These are phyloP conservation scores for Nanorana parkeri DNA, from an alignment of 2,113 vertebrate species.

Conservation along the genomic window DNA sequence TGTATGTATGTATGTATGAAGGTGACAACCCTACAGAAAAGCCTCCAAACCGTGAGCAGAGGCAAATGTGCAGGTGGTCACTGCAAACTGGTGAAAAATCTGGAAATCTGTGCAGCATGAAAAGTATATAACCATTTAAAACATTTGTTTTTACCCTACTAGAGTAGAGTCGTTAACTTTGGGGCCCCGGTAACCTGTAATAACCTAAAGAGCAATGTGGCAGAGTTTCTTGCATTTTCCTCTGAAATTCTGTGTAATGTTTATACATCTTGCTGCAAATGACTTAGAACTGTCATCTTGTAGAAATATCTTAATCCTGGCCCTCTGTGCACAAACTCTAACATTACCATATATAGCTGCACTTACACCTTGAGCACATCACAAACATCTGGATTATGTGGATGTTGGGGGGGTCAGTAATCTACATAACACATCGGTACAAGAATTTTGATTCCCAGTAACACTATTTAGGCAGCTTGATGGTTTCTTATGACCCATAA, in stretches of 20 bases:
- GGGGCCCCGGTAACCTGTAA: neutral
- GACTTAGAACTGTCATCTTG: slow-evolving; percentile 21
- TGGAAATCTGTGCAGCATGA: too few species aligned
- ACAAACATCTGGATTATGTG: slow-evolving; percentile 16
- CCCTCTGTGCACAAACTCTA: slow-evolving; percentile 15
- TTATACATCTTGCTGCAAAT: slow-evolving; percentile 25
- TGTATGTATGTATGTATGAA: too few species aligned
- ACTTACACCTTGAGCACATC: slow-evolving; percentile 16
- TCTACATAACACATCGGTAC: neutral
- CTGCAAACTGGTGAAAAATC: too few species aligned
- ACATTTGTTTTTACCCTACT: too few species aligned
- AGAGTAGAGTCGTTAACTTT: neutral
- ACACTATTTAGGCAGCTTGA: slow-evolving; percentile 50
- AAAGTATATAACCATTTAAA: too few species aligned
- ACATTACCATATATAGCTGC: slow-evolving; percentile 52
- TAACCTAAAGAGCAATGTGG: neutral
- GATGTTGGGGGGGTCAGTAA: slow-evolving; percentile 11
- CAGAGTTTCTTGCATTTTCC: neutral
- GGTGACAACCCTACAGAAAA: too few species aligned
- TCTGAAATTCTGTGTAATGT: neutral
- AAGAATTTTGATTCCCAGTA: slow-evolving; percentile 20
- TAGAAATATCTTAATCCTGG: slow-evolving; percentile 22
- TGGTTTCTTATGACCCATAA: neutral
- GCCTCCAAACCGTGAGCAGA: too few species aligned
- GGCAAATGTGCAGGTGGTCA: too few species aligned